A percentile compares a stretch with the other conserved stretches of the same genome.
Evolutionary conservation across 2,888 invertebrate genomes (phyloP).

Genomic region (Cheilosia variabilis): DNA sequence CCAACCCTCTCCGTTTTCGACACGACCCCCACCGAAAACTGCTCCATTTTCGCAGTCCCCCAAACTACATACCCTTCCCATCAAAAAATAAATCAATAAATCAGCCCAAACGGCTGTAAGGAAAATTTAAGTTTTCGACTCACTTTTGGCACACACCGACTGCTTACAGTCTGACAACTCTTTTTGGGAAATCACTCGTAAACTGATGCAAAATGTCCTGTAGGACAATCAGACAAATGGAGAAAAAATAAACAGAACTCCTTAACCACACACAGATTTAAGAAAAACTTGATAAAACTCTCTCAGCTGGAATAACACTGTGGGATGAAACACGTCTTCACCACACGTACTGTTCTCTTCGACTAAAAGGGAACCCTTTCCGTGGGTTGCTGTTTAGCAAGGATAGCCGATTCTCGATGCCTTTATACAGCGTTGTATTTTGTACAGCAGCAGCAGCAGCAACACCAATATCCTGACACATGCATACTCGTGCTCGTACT

Average conservation of each 20-base stretch:
- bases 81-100: constrained; percentile 58
- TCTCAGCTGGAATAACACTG: background rate
- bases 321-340: constrained; percentile 76
- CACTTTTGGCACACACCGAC: constrained; percentile 21
- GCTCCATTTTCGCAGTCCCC: constrained; percentile 16
- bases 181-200: constrained; percentile 4
- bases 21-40: constrained; percentile 1
- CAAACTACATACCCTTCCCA: constrained; percentile 40
- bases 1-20: background rate
- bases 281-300: constrained; percentile 38
- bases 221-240: background rate
- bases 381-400: constrained; percentile 58
- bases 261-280: background rate
- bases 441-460: constrained; percentile 48
- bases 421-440: constrained; percentile 15
- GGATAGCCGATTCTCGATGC: constrained; percentile 61
- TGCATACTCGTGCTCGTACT: constrained; percentile 9
- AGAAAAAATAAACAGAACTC: constrained; percentile 4
- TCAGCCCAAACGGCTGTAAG: constrained; percentile 35
- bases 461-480: constrained; percentile 65
- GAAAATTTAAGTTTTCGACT: constrained; percentile 50
- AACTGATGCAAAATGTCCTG: constrained; percentile 30
- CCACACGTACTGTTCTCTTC: constrained; percentile 77
- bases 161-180: background rate
- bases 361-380: constrained; percentile 76